Percentiles rank a stretch among this genome's conserved stretches.
Conservation (phyloP, 2,797 vertebrate genomes). For the Neomorphus geoffroyi region DNA sequence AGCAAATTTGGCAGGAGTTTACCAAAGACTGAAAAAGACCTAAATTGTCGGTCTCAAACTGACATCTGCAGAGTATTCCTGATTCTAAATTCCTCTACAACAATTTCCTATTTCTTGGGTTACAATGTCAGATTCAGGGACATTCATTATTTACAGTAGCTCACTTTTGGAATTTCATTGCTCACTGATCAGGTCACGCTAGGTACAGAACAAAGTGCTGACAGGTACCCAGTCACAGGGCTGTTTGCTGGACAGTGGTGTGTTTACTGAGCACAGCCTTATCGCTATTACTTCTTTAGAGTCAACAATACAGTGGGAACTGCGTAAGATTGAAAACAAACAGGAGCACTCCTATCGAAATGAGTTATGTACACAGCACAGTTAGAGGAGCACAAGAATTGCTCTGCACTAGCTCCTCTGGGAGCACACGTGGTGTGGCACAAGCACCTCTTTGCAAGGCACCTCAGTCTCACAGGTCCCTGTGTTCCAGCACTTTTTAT, state of each 20-base stretch:
- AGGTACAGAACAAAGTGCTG: neutral
- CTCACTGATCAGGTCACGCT: fast-evolving
- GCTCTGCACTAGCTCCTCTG: neutral
- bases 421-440: neutral
- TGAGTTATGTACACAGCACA: neutral
- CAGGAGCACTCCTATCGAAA: neutral
- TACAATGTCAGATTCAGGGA: neutral
- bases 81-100: neutral
- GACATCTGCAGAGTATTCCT: neutral
- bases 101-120: neutral
- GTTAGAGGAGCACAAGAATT: neutral
- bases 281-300: constrained; percentile 18
- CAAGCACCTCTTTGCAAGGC: neutral
- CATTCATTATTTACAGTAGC: neutral
- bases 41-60: neutral
- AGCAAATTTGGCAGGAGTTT: neutral
- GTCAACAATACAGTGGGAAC: constrained; percentile 49
- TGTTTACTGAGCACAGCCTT: constrained; percentile 1
- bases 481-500: neutral
- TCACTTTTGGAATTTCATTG: neutral
- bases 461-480: neutral
- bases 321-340: neutral
- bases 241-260: neutral
- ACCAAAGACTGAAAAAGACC: neutral
- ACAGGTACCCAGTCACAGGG: neutral